Conservation (phyloP, 2,113 vertebrate species). For the Myiozetetes cayanensis region DNA sequence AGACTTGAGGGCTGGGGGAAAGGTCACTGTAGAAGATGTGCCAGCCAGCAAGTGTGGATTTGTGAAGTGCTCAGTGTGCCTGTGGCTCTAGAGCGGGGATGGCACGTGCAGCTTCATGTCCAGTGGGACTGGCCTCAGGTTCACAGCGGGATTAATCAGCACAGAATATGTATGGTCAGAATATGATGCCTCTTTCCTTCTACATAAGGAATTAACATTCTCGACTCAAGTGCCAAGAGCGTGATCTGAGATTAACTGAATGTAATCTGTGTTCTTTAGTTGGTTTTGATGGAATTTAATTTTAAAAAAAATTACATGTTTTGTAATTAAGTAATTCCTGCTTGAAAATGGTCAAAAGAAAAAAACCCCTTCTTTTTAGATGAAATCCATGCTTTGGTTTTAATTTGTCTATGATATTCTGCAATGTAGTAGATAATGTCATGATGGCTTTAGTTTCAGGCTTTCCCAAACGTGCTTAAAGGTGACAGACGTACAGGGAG, state of each 20-base stretch:
- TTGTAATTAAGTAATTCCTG: background rate
- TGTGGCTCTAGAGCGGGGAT: background rate
- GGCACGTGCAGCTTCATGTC: background rate
- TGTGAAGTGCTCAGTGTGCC: background rate
- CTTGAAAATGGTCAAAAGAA: background rate
- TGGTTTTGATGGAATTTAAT: background rate
- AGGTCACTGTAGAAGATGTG: too few relatives aligned
- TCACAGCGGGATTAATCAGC: background rate
- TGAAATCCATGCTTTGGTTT: background rate
- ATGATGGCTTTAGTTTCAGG: background rate
- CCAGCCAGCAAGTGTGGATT: background rate
- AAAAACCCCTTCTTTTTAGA: background rate
- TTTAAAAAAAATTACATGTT: background rate
- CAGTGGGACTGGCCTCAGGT: background rate
- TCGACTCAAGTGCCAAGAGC: background rate
- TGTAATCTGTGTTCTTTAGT: background rate
- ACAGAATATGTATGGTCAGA: background rate
- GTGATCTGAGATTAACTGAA: background rate
- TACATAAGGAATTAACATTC: background rate
- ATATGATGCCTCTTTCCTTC: background rate
- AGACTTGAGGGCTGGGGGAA: background rate
- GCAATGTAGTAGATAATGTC: background rate
- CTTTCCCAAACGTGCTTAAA: accelerated
- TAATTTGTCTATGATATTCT: background rate
- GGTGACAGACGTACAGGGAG: background rate